Evolutionary conservation across 1,140 invertebrate species (phyloP).

Genomic region (Drosophila rhopaloa): DNA sequence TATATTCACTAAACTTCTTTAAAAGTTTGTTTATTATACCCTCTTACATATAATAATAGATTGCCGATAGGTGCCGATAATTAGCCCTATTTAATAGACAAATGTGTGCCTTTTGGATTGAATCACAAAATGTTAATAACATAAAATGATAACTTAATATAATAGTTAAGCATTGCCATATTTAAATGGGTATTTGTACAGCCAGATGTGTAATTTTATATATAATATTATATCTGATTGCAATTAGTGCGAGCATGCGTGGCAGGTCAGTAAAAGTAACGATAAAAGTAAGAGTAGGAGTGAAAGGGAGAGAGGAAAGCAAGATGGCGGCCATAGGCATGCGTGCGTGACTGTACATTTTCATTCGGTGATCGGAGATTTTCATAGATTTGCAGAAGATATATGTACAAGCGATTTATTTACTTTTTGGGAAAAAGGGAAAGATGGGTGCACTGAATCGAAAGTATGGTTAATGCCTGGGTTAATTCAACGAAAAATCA

Average conservation of each 20-base stretch:
- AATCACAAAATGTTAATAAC: neutral
- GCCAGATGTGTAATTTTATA: constrained; percentile 1
- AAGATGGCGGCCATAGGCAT: constrained; percentile 45
- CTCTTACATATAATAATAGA: neutral
- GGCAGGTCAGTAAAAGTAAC: constrained; percentile 4
- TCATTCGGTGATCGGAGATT: constrained; percentile 34
- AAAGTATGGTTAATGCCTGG: constrained; percentile 33
- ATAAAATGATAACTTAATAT: neutral
- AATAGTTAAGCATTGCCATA: neutral
- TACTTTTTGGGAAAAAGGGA: neutral
- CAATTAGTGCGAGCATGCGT: constrained; percentile 48
- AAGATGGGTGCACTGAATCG: constrained; percentile 34
- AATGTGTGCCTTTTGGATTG: neutral
- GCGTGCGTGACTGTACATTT: constrained; percentile 62
- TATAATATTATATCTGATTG: constrained; percentile 8
- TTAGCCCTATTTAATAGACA: neutral
- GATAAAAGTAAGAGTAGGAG: neutral
- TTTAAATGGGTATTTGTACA: neutral
- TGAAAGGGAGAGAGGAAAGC: constrained; percentile 15
- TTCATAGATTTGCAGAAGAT: constrained; percentile 6
- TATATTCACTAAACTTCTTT: no score
- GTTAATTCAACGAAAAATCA: constrained; percentile 37
- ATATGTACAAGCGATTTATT: constrained; percentile 17
- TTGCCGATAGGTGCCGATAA: neutral
- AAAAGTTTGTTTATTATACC: no score